Evolutionary conservation across 1,140 invertebrate species (phyloP), one percentile per base, ranked within the genome.

Genomic region (Drosophila nasuta): DNA sequence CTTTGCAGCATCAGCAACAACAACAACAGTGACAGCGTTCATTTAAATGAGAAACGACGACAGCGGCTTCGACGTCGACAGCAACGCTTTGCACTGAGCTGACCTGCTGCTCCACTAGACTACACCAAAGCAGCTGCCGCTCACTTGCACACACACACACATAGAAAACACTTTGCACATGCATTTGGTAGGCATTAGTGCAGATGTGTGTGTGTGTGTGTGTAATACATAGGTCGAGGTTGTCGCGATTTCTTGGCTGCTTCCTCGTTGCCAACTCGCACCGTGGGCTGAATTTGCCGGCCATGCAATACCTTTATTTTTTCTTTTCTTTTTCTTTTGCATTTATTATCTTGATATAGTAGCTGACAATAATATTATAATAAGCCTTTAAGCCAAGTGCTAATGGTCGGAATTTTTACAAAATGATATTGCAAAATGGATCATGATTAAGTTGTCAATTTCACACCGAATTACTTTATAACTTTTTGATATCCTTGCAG

Each of bases 61-160:
- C 38, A 7, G 48, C 48, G n/a, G 35, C 35, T 3, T 8, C 35
- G 35, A 49, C 35, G 8, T 8, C 35, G 35, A 17, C 45, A 54
- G 20, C 69, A 51, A 35, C 63, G 30, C 48, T 51, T 11, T 52
- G 20, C 5, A 33, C 33, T 33, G 8, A 38, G 35, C 35, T 73
- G 75, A 77, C 75, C 75, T 77, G 75, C 75, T 77, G 75, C 70
- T 77, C 75, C 70, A 77, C 75, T 77, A 77, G 57, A 77, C 70
- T 68, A 73, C 33, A 77, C 63, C 28, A 38, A 17, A 54, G 30
- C 66, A 74, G 54, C 63, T 45, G 66, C 49, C 72, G 51, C 57
- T 70, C 66, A 75, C 66, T 60, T 62, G 20, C 65, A 58, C 52
- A 70, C 52, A 63, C 49, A 67, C 41, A 51, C 54, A 30, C 35